Conservation (phyloP, 2,888 invertebrate species). For the Homarus gammarus region DNA sequence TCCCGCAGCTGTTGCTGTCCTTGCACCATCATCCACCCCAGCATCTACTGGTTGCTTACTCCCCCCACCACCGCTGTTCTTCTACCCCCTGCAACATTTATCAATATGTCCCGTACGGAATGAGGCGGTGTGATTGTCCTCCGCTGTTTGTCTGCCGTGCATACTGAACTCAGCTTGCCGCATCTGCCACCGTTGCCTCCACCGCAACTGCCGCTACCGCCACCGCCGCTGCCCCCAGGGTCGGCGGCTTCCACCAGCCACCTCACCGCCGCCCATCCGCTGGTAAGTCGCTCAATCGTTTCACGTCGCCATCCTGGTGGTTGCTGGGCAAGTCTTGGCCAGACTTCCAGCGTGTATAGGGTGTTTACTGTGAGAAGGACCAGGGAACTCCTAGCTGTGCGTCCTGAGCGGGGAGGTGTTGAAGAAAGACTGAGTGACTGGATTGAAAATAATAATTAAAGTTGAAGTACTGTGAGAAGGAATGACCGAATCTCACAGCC, state of each 20-base stretch:
- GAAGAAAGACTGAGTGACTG: no score
- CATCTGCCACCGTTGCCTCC: not conserved
- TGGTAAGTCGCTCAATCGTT: not conserved
- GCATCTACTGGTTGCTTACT: not conserved
- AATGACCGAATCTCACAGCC: no score
- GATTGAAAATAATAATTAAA: no score
- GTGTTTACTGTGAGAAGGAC: no score
- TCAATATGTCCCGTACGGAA: slow-evolving; percentile 41
- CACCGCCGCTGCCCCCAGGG: not conserved
- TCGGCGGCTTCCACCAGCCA: not conserved
- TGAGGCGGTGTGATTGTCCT: slow-evolving; percentile 42
- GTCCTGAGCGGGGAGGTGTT: no score
- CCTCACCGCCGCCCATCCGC: not conserved
- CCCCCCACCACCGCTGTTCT: not conserved
- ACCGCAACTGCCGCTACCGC: not conserved
- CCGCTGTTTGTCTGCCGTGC: slow-evolving; percentile 27
- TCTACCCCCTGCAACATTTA: slow-evolving; percentile 39
- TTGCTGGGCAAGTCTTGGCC: not conserved
- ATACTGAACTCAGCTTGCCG: slow-evolving; percentile 21
- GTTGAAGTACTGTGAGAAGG: no score
- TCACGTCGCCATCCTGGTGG: no score
- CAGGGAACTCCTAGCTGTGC: no score
- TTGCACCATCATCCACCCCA: not conserved
- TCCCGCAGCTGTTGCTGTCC: not conserved
- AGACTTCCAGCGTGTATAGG: no score